These are phyloP conservation scores for Dynastes grantii DNA, from an alignment of 2,888 invertebrate genomes.

Conservation along the genomic window DNA sequence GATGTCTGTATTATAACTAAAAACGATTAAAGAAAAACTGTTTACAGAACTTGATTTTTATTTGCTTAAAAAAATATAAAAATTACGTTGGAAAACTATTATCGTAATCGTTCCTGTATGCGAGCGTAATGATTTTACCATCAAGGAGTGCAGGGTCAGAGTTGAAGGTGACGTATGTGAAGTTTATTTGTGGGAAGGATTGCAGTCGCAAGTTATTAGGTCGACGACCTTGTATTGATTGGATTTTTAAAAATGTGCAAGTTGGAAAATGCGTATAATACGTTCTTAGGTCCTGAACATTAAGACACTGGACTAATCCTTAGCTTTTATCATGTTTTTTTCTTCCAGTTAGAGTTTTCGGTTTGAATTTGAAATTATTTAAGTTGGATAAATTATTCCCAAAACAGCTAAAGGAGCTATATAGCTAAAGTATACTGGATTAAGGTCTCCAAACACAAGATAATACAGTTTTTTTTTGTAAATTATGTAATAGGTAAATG, in stretches of 20 bases:
- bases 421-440: no score
- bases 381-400: no score
- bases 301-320: neutral
- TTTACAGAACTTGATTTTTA: no score
- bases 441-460: no score
- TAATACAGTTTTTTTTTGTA: no score
- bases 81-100: neutral
- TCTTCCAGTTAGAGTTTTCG: neutral
- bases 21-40: no score
- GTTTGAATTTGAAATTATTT: neutral
- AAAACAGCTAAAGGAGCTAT: no score
- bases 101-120: neutral
- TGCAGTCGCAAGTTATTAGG: neutral
- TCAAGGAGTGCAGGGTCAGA: conserved; percentile 18
- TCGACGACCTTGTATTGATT: conserved; percentile 36
- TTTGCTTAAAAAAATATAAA: no score
- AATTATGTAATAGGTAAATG: no score
- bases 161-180: conserved; percentile 17
- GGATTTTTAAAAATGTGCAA: neutral
- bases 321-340: neutral
- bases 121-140: no score
- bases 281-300: no score
- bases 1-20: no score
- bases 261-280: neutral
- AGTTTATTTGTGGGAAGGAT: neutral